Base-by-base conservation (phyloP, 2,888 invertebrate species). In the Maniola hyperantus region DNA sequence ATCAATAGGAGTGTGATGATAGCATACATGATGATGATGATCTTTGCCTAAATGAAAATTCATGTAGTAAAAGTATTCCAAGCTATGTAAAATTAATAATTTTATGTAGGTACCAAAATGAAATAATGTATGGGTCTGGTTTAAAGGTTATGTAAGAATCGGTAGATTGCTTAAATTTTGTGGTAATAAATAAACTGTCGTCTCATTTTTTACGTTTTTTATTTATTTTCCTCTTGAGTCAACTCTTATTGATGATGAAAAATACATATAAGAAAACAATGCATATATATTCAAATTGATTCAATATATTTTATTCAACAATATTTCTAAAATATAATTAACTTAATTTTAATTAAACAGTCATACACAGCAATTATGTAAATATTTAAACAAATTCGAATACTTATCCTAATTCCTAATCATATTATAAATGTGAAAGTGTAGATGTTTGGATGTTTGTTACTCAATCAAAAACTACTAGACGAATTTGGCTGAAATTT, bases 121-220 rank as follows among this genome's bases (percentile, higher is more conserved):
- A 4, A 39, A 39, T 15, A 59, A 64, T 18, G 53, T 60, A 46
- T 61, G 60, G 64, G 48, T 50, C 36, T 67, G 64, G 63, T 64
- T 39, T 53, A n/a, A n/a, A 39, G 34, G 34, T 53, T 46, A 53
- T 65, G 53, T 18, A n/a, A 51, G 50, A 57, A 36, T 18, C 18
- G 20, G 57, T 55, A 64, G 26, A 48, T 26, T 57, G 60, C 64
- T 67, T 55, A 65, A 64, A 67, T 51, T 61, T 54, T 61, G 64
- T 50, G 54, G 64, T 67, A 59, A 65, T 57, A 50, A 64, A 26
- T 67, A 67, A 67, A 67, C 64, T 65, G 39, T 67, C 60, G 34
- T 67, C 55, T 54, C 60, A 20, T 34, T 51, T 6, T 2, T 44
- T 39, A 18, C 11, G 60, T 54, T 55, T 48, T 46, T 67, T 48